Evolutionary conservation across 2,797 vertebrate genomes (phyloP).

Genomic region (Sebastes vulpes): DNA sequence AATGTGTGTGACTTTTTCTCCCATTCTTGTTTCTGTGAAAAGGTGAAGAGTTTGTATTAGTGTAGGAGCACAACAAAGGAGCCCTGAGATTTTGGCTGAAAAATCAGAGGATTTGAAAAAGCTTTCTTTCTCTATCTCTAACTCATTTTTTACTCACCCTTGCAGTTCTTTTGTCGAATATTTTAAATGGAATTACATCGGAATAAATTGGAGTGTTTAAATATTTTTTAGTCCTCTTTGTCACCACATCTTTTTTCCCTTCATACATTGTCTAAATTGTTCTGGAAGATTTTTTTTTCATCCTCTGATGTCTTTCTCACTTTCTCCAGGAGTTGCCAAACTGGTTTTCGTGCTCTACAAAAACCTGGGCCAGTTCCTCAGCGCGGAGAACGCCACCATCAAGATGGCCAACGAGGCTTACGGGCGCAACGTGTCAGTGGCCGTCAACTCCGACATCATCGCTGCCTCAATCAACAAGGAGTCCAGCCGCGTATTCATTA

Average conservation of each 20-base stretch:
- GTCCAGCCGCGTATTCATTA: conserved; percentile 97
- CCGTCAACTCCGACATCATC: conserved; percentile 97
- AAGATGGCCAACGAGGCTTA: conserved; percentile 90
- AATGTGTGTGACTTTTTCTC: background rate
- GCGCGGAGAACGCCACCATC: conserved; percentile 96
- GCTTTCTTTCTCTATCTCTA: background rate
- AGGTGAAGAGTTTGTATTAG: conserved; percentile 38
- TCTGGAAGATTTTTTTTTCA: background rate
- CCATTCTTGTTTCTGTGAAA: conserved; percentile 29
- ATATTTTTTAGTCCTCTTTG: background rate
- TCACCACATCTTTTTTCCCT: background rate
- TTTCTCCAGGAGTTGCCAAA: conserved; percentile 91
- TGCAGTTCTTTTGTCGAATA: conserved; percentile 20
- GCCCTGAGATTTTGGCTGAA: background rate
- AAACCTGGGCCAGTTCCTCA: conserved; percentile 96
- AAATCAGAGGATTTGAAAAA: conserved; percentile 25
- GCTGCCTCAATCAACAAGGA: conserved; percentile 99
- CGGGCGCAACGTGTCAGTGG: conserved; percentile 92
- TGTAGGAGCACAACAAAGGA: conserved; percentile 8
- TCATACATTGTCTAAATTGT: background rate
- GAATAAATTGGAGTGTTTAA: background rate
- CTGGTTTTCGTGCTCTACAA: conserved; percentile 98
- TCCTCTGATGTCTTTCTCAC: background rate
- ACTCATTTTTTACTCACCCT: background rate
- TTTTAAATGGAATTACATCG: conserved; percentile 23